Evolutionary conservation across 2,888 invertebrate genomes (phyloP).

Genomic region (Brachynemurus nebulosus): DNA sequence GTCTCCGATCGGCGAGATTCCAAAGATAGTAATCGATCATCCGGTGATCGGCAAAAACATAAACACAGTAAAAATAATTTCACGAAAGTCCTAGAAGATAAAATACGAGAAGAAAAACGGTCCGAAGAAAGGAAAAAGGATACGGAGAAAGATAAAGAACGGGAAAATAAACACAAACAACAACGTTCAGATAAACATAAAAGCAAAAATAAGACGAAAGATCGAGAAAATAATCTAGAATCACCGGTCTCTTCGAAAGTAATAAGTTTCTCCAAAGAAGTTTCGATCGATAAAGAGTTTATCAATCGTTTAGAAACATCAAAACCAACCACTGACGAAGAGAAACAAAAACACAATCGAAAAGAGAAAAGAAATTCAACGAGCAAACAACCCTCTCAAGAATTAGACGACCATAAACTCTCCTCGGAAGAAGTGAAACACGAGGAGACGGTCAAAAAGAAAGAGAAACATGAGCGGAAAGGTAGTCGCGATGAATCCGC

Average conservation of each 20-base stretch:
- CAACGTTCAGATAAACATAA: slow-evolving; percentile 12
- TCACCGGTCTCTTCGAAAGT: slow-evolving; percentile 22
- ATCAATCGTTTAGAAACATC: slow-evolving; percentile 40
- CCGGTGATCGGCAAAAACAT: slow-evolving; percentile 31
- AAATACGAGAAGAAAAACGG: slow-evolving; percentile 13
- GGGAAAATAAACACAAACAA: slow-evolving; percentile 27
- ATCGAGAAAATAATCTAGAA: slow-evolving; percentile 16
- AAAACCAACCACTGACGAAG: slow-evolving; percentile 30
- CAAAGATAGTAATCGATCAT: slow-evolving; percentile 41
- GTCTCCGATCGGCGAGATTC: slow-evolving; percentile 50
- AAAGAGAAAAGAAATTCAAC: slow-evolving; percentile 38
- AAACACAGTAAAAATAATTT: slow-evolving; percentile 45
- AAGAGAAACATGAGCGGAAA: slow-evolving; percentile 27
- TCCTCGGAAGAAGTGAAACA: slow-evolving; percentile 33
- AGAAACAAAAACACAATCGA: slow-evolving; percentile 37
- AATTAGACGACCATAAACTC: slow-evolving; percentile 25
- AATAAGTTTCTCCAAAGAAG: slow-evolving; percentile 22
- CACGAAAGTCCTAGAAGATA: slow-evolving; percentile 38
- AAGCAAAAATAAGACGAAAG: slow-evolving; percentile 2
- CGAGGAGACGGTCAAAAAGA: slow-evolving; percentile 24
- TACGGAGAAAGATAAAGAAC: slow-evolving; percentile 22
- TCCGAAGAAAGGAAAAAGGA: slow-evolving; percentile 22
- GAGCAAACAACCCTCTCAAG: slow-evolving; percentile 23
- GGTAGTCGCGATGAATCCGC: slow-evolving; percentile 36
- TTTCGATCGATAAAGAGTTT: slow-evolving; percentile 41